Percentiles rank a stretch among this genome's conserved stretches.
Evolutionary conservation across 1,140 invertebrate species (phyloP).

Genomic region (Conus betulinus): DNA sequence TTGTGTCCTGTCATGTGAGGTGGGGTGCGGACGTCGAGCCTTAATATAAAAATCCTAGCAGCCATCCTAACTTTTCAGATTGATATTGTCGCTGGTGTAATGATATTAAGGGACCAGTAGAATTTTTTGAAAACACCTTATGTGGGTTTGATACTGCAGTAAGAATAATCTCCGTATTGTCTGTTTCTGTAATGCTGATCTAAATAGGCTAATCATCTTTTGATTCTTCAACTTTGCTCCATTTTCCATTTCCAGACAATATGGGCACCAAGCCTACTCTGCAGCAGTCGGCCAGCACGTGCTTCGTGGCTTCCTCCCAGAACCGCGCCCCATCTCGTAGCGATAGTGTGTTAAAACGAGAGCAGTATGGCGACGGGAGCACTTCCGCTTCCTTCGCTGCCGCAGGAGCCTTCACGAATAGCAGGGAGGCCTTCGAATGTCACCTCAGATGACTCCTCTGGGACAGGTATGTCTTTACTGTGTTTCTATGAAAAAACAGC

Average conservation of each 20-base stretch:
- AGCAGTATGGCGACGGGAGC: slow-evolving; percentile 56
- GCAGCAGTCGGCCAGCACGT: slow-evolving; percentile 66
- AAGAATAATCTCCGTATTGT: no score
- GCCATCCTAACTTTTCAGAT: no score
- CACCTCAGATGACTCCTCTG: slow-evolving; percentile 55
- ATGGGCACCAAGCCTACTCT: slow-evolving; percentile 61
- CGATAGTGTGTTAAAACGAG: slow-evolving; percentile 55
- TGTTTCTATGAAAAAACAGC: neutral
- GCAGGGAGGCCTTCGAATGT: slow-evolving; percentile 48
- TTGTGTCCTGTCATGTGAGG: no score
- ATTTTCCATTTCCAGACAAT: slow-evolving; percentile 54
- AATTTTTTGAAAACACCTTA: no score
- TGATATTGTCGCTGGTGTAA: no score
- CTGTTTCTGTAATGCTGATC: no score
- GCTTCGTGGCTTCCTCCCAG: slow-evolving; percentile 67
- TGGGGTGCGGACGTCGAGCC: no score
- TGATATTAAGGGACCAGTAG: no score
- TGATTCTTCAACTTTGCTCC: no score
- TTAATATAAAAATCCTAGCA: no score
- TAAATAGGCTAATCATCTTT: no score
- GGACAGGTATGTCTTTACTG: slow-evolving; percentile 46
- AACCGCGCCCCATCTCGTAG: slow-evolving; percentile 37
- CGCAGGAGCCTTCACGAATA: slow-evolving; percentile 20
- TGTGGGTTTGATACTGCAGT: no score
- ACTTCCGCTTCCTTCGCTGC: slow-evolving; percentile 38